A percentile compares a stretch with the other conserved stretches of the same genome.
Evolutionary conservation across 2,888 invertebrate genomes (phyloP).

Genomic region (Drosophila mettleri): DNA sequence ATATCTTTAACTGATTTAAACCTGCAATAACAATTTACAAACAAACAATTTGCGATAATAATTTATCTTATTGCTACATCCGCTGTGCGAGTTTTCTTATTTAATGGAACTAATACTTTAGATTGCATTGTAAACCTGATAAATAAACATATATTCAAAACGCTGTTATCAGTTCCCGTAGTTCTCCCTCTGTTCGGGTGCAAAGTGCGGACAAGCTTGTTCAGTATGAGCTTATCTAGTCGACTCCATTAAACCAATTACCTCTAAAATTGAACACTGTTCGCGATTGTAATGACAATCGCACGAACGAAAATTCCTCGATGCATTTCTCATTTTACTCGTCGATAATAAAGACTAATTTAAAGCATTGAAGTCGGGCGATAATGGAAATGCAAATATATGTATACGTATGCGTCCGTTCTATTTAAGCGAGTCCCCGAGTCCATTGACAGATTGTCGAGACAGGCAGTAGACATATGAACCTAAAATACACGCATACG

Average conservation of each 20-base stretch:
- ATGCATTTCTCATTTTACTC: conserved; percentile 37
- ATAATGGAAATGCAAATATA: conserved; percentile 50
- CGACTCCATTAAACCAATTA: conserved; percentile 2
- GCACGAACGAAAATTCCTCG: not conserved
- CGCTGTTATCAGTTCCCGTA: conserved; percentile 2
- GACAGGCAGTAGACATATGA: conserved; percentile 32
- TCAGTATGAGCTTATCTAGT: conserved; percentile 19
- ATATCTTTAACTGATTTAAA: not conserved
- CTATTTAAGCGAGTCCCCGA: conserved; percentile 22
- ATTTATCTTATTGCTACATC: conserved; percentile 35
- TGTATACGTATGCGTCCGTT: conserved; percentile 14
- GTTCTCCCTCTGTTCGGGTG: conserved; percentile 4
- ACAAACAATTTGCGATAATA: conserved; percentile 28
- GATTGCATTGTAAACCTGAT: not conserved
- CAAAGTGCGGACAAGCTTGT: conserved; percentile 31
- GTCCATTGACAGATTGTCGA: conserved; percentile 59
- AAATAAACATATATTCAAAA: conserved; percentile 1
- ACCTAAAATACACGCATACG: conserved; percentile 2
- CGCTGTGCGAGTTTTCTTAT: conserved; percentile 26
- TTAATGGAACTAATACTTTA: not conserved
- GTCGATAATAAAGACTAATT: conserved; percentile 43
- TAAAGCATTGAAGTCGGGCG: conserved; percentile 31
- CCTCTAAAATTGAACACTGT: conserved; percentile 7
- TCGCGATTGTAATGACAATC: conserved; percentile 4
- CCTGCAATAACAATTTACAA: conserved; percentile 17